phyloP scores from a whole-genome alignment of 2,888 invertebrate species.

The Lamproptera curius region DNA sequence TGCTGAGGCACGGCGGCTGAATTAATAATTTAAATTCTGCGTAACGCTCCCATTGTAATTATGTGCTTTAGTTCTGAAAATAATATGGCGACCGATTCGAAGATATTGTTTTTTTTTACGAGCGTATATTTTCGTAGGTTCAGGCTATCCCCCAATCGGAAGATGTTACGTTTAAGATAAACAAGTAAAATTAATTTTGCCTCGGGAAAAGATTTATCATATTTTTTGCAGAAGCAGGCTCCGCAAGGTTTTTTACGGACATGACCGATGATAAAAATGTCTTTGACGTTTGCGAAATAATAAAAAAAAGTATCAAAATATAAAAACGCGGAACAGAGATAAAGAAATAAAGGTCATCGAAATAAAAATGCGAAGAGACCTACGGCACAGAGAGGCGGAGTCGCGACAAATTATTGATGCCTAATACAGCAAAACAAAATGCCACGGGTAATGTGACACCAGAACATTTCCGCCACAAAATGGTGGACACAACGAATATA shows the following conservation, averaged over 20 bases:
- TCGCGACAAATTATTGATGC: constrained; percentile 18
- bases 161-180: constrained; percentile 8
- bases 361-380: constrained; percentile 4
- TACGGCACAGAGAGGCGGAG: constrained; percentile 3
- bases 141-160: not conserved
- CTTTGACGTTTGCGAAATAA: not conserved
- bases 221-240: too few relatives aligned
- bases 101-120: not conserved
- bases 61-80: constrained; percentile 18
- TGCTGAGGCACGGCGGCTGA: constrained; percentile 14
- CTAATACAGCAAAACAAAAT: constrained; percentile 21
- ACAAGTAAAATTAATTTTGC: constrained; percentile 1
- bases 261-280: too few relatives aligned
- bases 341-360: constrained; percentile 17
- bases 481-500: constrained; percentile 10
- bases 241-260: too few relatives aligned
- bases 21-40: constrained; percentile 23
- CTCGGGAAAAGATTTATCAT: too few relatives aligned
- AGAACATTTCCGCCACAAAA: constrained; percentile 1
- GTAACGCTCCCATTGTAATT: constrained; percentile 20
- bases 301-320: too few relatives aligned
- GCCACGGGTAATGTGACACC: constrained; percentile 10
- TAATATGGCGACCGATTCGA: constrained; percentile 7
- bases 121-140: not conserved
- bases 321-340: not conserved